phyloP scores from a whole-genome alignment of 2,797 vertebrate genomes.

The Hybognathus amarus region DNA sequence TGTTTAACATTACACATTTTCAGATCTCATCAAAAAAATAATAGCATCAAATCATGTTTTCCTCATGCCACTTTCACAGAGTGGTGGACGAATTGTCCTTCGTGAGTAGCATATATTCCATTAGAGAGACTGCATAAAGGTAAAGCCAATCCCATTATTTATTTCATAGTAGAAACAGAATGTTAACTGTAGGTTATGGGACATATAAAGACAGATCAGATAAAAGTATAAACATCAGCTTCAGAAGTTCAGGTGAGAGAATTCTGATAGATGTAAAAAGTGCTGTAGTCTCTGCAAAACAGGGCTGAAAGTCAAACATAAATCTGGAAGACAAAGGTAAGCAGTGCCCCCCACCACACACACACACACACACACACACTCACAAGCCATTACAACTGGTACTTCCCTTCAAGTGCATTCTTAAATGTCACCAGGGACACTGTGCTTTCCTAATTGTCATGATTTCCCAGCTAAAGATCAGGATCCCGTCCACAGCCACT shows the following conservation, averaged over 20 bases:
- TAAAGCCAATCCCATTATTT: conserved; percentile 20
- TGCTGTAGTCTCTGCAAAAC: conserved; percentile 3
- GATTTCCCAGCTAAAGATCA: conserved; percentile 61
- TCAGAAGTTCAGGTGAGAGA: conserved; percentile 34
- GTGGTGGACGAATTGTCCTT: conserved; percentile 11
- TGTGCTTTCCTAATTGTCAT: conserved; percentile 64
- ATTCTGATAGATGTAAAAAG: conserved; percentile 35
- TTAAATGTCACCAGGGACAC: conserved; percentile 63
- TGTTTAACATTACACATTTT: conserved; percentile 62
- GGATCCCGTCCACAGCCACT: conserved; percentile 57
- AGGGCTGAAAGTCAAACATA: conserved; percentile 22
- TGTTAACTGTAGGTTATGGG: conserved; percentile 33
- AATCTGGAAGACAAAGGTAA: conserved; percentile 33
- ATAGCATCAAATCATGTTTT: conserved; percentile 36
- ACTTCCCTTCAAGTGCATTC: conserved; percentile 52
- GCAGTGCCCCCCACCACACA: conserved; percentile 8
- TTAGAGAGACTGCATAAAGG: conserved; percentile 35
- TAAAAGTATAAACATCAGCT: conserved; percentile 38
- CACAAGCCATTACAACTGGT: conserved; percentile 53
- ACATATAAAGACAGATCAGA: conserved; percentile 43
- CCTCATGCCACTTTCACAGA: conserved; percentile 39
- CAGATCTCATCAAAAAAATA: conserved; percentile 56
- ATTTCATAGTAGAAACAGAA: conserved; percentile 36
- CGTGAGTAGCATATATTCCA: conserved; percentile 7
- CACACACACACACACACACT: conserved; percentile 22